phyloP scores from a whole-genome alignment of 37 sponge, comb jelly and placozoan species.

The Cladorhizidae sp. region DNA sequence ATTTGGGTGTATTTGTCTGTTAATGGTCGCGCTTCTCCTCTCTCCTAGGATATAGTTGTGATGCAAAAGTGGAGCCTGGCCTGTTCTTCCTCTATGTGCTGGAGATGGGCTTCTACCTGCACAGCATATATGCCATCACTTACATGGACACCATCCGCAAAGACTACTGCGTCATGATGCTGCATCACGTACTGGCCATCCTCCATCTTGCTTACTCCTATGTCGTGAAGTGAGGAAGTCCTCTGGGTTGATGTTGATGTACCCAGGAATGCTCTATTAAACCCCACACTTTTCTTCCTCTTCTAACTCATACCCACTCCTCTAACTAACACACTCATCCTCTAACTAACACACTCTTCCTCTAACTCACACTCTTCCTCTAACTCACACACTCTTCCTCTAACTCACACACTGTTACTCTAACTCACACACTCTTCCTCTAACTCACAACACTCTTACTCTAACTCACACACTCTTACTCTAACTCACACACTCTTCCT shows the following conservation, averaged over 20 bases:
- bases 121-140: conserved; percentile 52
- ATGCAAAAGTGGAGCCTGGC: neutral
- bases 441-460: neutral
- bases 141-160: conserved; percentile 67
- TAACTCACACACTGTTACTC: too few relatives aligned
- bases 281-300: too few relatives aligned
- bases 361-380: too few relatives aligned
- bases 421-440: neutral
- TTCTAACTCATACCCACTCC: too few relatives aligned
- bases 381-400: too few relatives aligned
- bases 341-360: too few relatives aligned
- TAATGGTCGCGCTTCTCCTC: too few relatives aligned
- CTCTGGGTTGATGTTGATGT: too few relatives aligned
- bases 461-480: neutral
- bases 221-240: neutral
- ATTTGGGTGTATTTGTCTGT: too few relatives aligned
- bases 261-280: too few relatives aligned
- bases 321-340: too few relatives aligned
- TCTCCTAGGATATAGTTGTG: conserved; percentile 47
- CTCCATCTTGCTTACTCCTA: conserved; percentile 30
- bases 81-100: conserved; percentile 67
- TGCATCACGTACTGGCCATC: conserved; percentile 77
- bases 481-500: neutral
- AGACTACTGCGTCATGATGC: conserved; percentile 74
- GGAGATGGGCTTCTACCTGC: conserved; percentile 67